Base-by-base conservation (phyloP, 2,888 invertebrate genomes). In the Alsophila aescularia region DNA sequence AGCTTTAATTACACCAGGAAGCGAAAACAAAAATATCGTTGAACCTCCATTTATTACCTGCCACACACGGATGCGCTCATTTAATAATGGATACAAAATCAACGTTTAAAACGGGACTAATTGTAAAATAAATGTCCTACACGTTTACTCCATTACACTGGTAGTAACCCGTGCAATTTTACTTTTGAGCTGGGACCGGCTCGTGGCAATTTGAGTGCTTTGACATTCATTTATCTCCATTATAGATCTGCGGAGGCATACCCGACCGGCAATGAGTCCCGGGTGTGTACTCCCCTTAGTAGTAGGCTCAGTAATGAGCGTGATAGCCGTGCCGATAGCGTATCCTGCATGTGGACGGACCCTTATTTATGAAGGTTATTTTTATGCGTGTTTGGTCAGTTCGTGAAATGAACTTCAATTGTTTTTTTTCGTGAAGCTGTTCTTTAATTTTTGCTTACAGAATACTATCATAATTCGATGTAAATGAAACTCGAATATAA, bases 181-280 rank as follows among this genome's bases (percentile, higher is more conserved):
- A 40, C 83, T 84, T 85, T 82, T 76, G 73, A 75, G 67, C 67
- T 70, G 72, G 66, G 62, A 14, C 41, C 53, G 27, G 35, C 64
- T 67, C 70, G 69, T 67, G 69, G 79, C 80, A 79, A 81, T 87
- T 85, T 83, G 79, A 85, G 81, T 81, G 77, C 83, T 87, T 87
- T 88, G 89, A 85, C 89, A 85, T 85, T 83, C 85, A 90, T 91
- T 89, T 88, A 87, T 90, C 89, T 89, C 85, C 81, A 89, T 91
- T 89, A 85, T 70, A 82, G 82, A 85, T 85, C 82, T 83, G 77
- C 62, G 63, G 70, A 73, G 73, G 78, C 73, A 69, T 50, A 65
- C 58, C 65, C 62, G 66, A 58, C 58, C 58, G 56, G 70, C 66
- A 75, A 82, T 70, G 78, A 68, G 73, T 82, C 85, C 83, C 85